A percentile compares a stretch with the other conserved stretches of the same genome.
Conservation (phyloP, 2,888 invertebrate genomes). For the Patella pellucida region DNA sequence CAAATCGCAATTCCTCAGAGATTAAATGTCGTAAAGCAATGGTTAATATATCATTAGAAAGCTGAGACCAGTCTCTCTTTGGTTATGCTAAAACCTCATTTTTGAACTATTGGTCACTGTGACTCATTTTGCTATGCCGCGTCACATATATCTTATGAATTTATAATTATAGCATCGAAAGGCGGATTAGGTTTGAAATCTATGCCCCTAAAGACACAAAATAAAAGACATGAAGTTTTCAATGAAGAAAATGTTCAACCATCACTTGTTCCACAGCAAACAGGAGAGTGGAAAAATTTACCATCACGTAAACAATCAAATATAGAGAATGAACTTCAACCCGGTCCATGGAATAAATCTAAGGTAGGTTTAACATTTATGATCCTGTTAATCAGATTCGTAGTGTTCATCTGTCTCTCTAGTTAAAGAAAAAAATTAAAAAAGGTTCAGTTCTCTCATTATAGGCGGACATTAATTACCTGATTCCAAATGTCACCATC, state of each 20-base stretch:
- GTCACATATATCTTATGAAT: background rate
- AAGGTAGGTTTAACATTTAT: slow-evolving; percentile 46
- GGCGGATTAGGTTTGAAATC: slow-evolving; percentile 27
- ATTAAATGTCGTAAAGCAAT: too few relatives aligned
- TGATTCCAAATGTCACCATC: too few relatives aligned
- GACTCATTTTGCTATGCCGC: too few relatives aligned
- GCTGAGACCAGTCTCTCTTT: too few relatives aligned
- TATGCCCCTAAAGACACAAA: slow-evolving; percentile 26
- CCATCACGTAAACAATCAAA: slow-evolving; percentile 60
- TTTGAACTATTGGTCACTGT: too few relatives aligned
- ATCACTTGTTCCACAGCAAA: slow-evolving; percentile 44
- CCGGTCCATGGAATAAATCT: slow-evolving; percentile 79
- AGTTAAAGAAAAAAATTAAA: too few relatives aligned
- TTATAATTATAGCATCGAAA: slow-evolving; percentile 17
- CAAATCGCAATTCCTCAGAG: too few relatives aligned
- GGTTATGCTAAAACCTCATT: too few relatives aligned
- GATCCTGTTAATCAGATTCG: background rate
- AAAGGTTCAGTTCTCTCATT: too few relatives aligned
- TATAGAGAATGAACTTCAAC: slow-evolving; percentile 81
- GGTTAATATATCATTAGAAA: too few relatives aligned
- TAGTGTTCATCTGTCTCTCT: background rate
- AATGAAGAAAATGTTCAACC: slow-evolving; percentile 55
- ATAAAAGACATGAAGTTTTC: slow-evolving; percentile 43
- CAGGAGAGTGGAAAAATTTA: slow-evolving; percentile 53
- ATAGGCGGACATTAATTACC: too few relatives aligned